These are phyloP conservation scores for Gambusia yucatana DNA, from an alignment of 2,797 vertebrate genomes.

Conservation along the genomic window DNA sequence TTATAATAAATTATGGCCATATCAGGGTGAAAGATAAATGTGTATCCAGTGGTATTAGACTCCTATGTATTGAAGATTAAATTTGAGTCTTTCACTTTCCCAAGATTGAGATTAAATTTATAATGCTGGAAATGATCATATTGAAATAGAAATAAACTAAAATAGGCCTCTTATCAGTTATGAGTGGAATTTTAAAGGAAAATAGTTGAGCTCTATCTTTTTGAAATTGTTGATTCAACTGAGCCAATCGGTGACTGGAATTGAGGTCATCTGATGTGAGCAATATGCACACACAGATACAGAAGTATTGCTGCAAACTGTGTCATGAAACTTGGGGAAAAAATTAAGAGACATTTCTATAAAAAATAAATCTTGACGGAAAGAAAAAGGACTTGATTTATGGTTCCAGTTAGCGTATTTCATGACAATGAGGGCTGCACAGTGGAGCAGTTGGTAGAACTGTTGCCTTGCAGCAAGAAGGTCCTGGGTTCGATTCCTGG, in stretches of 20 bases:
- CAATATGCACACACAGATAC: not conserved
- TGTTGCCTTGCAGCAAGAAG: too few species aligned
- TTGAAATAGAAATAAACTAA: not conserved
- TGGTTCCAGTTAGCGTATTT: not conserved
- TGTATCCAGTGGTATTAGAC: not conserved
- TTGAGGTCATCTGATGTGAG: not conserved
- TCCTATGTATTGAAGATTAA: not conserved
- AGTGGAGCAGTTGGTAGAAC: too few species aligned
- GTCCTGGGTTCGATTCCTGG: too few species aligned
- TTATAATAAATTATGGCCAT: not conserved
- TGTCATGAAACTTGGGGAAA: conserved; percentile 18
- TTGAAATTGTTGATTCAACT: not conserved
- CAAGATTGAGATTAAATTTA: not conserved
- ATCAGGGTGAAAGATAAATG: not conserved
- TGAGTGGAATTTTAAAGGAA: not conserved
- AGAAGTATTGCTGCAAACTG: conserved; percentile 7
- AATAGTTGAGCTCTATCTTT: not conserved
- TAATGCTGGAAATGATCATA: not conserved
- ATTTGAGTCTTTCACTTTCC: not conserved
- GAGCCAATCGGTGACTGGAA: not conserved
- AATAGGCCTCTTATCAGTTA: not conserved
- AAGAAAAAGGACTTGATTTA: not conserved
- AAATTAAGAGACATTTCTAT: too few species aligned
- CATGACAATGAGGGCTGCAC: not conserved
- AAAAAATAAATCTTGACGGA: too few species aligned